Conservation (phyloP, 2,888 invertebrate species). For the Melinaea menophilus region DNA sequence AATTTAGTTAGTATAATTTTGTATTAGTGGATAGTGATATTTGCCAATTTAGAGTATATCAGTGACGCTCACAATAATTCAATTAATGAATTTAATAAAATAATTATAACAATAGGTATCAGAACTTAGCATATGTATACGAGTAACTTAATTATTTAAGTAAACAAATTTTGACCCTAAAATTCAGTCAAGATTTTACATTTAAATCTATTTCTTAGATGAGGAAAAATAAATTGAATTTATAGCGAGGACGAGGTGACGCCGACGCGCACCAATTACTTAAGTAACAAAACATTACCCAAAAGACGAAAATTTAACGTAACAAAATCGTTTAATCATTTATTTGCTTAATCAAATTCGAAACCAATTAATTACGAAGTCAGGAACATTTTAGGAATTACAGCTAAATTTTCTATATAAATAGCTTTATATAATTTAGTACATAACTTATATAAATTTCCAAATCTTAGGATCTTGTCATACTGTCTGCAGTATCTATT, state of each 20-base stretch:
- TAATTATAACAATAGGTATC: too few relatives aligned
- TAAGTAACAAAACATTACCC: background rate
- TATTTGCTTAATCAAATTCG: slow-evolving; percentile 12
- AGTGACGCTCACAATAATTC: too few relatives aligned
- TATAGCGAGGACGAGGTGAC: slow-evolving; percentile 9
- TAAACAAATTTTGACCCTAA: too few relatives aligned
- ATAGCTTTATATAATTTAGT: background rate
- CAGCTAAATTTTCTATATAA: background rate
- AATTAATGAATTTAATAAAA: too few relatives aligned
- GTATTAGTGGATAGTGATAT: too few relatives aligned
- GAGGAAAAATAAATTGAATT: slow-evolving; percentile 30
- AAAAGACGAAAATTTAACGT: background rate
- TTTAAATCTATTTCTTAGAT: slow-evolving; percentile 11
- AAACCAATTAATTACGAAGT: slow-evolving; percentile 14
- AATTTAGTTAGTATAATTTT: too few relatives aligned
- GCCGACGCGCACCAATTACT: background rate
- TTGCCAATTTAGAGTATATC: too few relatives aligned
- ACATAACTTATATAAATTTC: slow-evolving; percentile 3
- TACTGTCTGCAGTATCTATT: background rate
- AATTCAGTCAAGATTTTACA: too few relatives aligned
- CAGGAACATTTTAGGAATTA: background rate
- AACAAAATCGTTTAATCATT: background rate
- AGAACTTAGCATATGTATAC: too few relatives aligned
- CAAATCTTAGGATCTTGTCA: background rate
- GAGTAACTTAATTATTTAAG: too few relatives aligned